Percentiles rank a stretch among this genome's conserved stretches.
These are phyloP conservation scores for Sus cebifrons DNA, from an alignment of 2,797 vertebrate genomes.

Conservation along the genomic window DNA sequence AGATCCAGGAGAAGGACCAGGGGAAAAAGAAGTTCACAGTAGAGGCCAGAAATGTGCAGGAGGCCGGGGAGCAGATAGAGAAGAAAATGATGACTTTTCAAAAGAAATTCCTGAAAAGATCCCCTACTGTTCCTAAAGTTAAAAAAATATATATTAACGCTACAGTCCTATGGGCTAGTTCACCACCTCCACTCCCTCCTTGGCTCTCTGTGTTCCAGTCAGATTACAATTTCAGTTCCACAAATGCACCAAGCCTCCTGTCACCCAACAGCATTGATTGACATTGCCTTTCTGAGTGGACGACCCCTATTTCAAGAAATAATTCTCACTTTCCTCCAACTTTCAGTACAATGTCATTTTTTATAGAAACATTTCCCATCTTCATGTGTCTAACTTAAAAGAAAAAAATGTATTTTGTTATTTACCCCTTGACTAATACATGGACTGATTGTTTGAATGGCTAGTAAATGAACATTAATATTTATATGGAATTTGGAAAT, in stretches of 20 bases:
- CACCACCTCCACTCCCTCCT: background rate
- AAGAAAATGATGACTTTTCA: conserved; percentile 87
- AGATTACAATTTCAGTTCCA: background rate
- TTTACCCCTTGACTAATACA: background rate
- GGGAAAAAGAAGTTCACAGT: conserved; percentile 93
- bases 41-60: conserved; percentile 94
- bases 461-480: background rate
- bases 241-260: background rate
- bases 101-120: background rate
- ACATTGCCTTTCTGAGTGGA: background rate
- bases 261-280: background rate
- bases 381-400: background rate
- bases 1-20: conserved; percentile 94
- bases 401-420: background rate
- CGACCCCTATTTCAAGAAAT: background rate
- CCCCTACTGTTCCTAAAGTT: background rate
- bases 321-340: background rate
- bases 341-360: background rate
- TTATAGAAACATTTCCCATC: background rate
- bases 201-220: background rate
- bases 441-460: background rate
- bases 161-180: background rate
- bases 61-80: conserved; percentile 93
- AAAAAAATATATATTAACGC: background rate
- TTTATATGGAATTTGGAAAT: background rate